Evolutionary conservation across 2,888 invertebrate genomes (phyloP), one percentile per base, ranked within the genome.

Genomic region (Trachelus troglodyta): DNA sequence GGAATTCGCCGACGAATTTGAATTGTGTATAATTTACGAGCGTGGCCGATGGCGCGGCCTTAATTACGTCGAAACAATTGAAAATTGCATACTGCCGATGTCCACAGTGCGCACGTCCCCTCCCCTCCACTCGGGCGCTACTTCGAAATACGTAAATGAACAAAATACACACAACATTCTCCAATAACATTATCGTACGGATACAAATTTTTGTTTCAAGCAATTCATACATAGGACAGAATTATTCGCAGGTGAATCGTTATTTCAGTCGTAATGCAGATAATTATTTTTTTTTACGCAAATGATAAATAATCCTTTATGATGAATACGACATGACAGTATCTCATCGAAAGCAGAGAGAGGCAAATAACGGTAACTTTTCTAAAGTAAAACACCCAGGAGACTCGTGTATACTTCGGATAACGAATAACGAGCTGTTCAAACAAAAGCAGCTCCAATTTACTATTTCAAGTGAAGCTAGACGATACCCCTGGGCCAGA

Each of bases 41-140:
- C 31, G 40, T 30, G 12, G 35, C 69, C 33, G 74, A 68, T 56
- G 56, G 56, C 56, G 56, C 56, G 9, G 23, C 56, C 69, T 81
- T 81, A 77, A 80, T 81, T 81, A 81, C 80, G 76, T 76, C n/a
- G 77, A 69, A 73, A 80, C 80, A 76, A 80, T 78, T 81, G 80
- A 81, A 81, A 80, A 77, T 81, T 78, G 81, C 71, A 76, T 40
- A 75, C 77, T 77, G 73, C 69, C 71, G 30, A 34, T 30, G 74
- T 56, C 23, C 23, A 56, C 15, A 6, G 40, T 40, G 15, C 40
- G 15, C 40, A 40, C 40, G 15, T 15, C 1, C 40, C 40, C 15
- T 15, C 15, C 40, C 4, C 40, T 6, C 40, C 6, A 15, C 23
- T 15, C 9, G 9, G 6, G 1, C 56, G 0, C 23, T 9, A 56